Evolutionary conservation across 1,140 invertebrate genomes (phyloP).

Genomic region (Arion vulgaris): DNA sequence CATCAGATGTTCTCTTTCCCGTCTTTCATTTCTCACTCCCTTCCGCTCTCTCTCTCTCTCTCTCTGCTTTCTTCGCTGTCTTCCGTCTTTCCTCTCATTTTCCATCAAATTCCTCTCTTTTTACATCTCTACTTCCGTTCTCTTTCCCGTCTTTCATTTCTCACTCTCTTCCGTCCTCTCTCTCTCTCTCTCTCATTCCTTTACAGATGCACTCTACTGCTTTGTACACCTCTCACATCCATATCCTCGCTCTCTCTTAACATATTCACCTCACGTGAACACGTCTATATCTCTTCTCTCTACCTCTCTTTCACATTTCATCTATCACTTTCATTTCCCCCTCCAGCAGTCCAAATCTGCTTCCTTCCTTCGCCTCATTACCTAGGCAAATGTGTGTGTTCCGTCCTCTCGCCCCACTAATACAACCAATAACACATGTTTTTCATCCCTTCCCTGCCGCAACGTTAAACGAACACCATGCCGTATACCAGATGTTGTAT

Average conservation of each 20-base stretch:
- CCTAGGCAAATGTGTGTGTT: too few relatives aligned
- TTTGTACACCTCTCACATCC: not conserved
- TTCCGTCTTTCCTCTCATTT: too few relatives aligned
- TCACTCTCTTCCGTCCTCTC: too few relatives aligned
- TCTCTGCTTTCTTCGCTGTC: not conserved
- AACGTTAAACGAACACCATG: too few relatives aligned
- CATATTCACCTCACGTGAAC: not conserved
- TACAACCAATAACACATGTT: too few relatives aligned
- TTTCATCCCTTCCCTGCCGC: too few relatives aligned
- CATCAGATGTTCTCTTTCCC: too few relatives aligned
- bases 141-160: not conserved
- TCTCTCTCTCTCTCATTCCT: not conserved
- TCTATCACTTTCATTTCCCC: not conserved
- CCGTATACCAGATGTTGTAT: too few relatives aligned
- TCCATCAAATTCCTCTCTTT: not conserved
- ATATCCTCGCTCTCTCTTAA: not conserved
- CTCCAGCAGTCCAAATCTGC: not conserved
- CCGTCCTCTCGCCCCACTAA: too few relatives aligned
- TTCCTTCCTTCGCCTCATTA: not conserved
- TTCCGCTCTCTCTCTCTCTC: not conserved
- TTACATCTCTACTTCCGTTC: not conserved
- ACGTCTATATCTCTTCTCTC: not conserved
- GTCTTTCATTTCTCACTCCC: slow-evolving; percentile 2
- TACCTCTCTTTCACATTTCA: not conserved
- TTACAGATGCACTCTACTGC: too few relatives aligned